Conservation (phyloP, 2,113 vertebrate genomes). For the Mirounga angustirostris region DNA sequence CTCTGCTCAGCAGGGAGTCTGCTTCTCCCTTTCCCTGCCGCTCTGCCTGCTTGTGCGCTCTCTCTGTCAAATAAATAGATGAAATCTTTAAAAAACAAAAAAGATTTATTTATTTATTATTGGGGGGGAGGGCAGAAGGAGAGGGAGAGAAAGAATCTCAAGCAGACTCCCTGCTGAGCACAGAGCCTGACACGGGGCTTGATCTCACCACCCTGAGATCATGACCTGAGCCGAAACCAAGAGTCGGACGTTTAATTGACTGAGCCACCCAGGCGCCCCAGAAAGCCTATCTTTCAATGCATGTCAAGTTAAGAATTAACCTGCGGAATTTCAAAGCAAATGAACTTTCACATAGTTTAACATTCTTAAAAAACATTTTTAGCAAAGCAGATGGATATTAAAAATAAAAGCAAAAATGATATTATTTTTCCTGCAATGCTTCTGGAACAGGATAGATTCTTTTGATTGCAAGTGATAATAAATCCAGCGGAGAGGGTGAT, state of each 20-base stretch:
- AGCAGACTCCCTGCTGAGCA: background rate
- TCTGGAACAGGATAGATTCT: background rate
- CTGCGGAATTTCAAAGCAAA: background rate
- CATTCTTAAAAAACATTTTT: background rate
- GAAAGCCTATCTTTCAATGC: background rate
- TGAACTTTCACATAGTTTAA: background rate
- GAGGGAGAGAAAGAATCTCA: background rate
- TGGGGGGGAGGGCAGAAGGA: background rate
- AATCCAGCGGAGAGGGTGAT: background rate
- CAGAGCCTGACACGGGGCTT: background rate
- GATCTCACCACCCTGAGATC: background rate
- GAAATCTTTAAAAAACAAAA: too few relatives aligned
- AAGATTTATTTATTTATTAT: background rate
- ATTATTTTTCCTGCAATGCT: background rate
- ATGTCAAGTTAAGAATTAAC: background rate
- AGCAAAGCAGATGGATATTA: background rate
- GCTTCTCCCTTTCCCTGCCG: too few relatives aligned
- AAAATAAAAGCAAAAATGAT: slow-evolving; percentile 38
- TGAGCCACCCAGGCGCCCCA: background rate
- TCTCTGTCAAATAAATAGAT: too few relatives aligned
- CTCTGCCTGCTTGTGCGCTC: too few relatives aligned
- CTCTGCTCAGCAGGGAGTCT: too few relatives aligned
- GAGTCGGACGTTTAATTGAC: background rate
- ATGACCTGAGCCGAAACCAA: background rate
- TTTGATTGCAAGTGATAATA: background rate